These are phyloP conservation scores for Platichthys stellatus DNA, from an alignment of 2,113 vertebrate genomes.

Conservation along the genomic window DNA sequence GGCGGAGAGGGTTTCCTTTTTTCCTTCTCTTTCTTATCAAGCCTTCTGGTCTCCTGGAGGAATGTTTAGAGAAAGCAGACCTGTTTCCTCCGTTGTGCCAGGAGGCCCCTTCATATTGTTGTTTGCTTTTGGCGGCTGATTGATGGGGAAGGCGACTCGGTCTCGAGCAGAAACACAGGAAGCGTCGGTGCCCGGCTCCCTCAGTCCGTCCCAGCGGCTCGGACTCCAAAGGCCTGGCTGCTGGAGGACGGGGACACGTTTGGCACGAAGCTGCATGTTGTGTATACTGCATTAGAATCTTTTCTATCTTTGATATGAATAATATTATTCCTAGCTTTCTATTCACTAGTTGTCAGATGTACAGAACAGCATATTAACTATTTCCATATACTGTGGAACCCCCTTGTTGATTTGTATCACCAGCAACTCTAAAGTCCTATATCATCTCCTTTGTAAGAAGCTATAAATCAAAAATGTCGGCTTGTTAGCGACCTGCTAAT, in stretches of 20 bases:
- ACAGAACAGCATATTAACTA: not conserved
- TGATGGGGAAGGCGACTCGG: conserved; percentile 59
- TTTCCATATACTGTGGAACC: not conserved
- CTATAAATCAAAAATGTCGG: not conserved
- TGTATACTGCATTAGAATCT: no score
- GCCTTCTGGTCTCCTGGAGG: conserved; percentile 61
- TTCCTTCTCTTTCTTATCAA: conserved; percentile 67
- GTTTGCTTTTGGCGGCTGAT: conserved; percentile 75
- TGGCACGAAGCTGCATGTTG: not conserved
- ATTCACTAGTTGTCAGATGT: not conserved
- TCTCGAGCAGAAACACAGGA: conserved; percentile 67
- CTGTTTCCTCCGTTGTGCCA: conserved; percentile 66
- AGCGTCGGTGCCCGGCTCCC: conserved; percentile 49
- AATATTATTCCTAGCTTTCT: no score
- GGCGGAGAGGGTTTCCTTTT: conserved; percentile 47
- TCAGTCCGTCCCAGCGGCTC: not conserved
- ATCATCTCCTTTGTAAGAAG: conserved; percentile 1
- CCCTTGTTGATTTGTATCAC: not conserved
- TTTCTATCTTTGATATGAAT: no score
- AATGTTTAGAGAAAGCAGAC: conserved; percentile 79
- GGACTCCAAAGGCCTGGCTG: not conserved
- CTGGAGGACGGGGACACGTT: conserved; percentile 12
- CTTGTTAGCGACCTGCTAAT: conserved; percentile 34
- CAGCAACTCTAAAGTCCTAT: not conserved
- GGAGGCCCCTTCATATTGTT: conserved; percentile 64